Conservation (phyloP, 2,888 invertebrate genomes). For the Oegoconia quadripuncta region DNA sequence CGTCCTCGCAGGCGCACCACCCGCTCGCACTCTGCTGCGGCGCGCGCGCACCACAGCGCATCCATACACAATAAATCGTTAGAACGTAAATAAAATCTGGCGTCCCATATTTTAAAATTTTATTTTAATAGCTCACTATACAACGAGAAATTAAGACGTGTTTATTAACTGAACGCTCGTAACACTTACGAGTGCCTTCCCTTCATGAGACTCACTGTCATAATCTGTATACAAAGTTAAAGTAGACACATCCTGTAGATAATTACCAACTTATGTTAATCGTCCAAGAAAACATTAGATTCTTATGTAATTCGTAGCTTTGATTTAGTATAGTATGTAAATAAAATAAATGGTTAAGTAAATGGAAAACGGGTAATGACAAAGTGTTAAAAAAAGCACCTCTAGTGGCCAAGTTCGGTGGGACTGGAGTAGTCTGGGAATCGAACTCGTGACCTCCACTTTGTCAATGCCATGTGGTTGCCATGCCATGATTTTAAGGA, state of each 20-base stretch:
- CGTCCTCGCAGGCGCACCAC: slow-evolving; percentile 38
- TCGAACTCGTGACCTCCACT: too few species aligned
- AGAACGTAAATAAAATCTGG: slow-evolving; percentile 71
- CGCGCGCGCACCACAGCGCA: slow-evolving; percentile 39
- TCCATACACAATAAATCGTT: slow-evolving; percentile 66
- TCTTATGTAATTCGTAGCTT: too few species aligned
- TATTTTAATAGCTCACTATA: slow-evolving; percentile 75
- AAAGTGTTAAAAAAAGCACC: too few species aligned
- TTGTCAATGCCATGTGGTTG: too few species aligned
- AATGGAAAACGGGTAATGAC: too few species aligned
- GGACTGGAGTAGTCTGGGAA: too few species aligned
- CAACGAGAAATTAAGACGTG: slow-evolving; percentile 75
- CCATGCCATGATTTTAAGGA: too few species aligned
- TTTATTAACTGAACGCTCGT: slow-evolving; percentile 70
- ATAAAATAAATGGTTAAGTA: too few species aligned
- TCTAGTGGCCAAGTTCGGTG: too few species aligned
- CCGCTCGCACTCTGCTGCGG: slow-evolving; percentile 24
- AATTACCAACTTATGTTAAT: too few species aligned
- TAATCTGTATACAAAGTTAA: slow-evolving; percentile 58
- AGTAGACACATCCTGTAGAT: slow-evolving; percentile 42
- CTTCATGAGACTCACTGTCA: slow-evolving; percentile 54
- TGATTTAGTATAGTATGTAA: too few species aligned
- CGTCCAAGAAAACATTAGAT: too few species aligned
- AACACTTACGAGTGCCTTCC: slow-evolving; percentile 66
- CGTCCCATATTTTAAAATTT: slow-evolving; percentile 75